phyloP scores from a whole-genome alignment of 2,888 invertebrate genomes.

The Apotomis capreana region DNA sequence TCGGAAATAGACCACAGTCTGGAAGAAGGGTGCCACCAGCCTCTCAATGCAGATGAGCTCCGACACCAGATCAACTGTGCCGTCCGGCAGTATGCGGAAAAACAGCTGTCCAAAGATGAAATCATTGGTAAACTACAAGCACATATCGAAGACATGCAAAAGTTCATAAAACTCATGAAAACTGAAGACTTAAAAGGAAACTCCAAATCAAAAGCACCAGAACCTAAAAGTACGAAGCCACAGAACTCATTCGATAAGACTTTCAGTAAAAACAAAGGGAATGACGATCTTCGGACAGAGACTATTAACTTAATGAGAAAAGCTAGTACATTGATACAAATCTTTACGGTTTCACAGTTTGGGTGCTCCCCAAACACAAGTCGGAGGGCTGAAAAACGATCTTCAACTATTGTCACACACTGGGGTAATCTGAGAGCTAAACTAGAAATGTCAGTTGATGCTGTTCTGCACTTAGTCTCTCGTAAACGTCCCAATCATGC shows the following conservation, averaged over 20 bases:
- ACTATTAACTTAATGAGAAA: conserved; percentile 92
- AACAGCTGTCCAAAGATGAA: conserved; percentile 97
- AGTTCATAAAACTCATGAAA: conserved; percentile 98
- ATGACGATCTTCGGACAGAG: conserved; percentile 79
- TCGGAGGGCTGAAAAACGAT: conserved; percentile 91
- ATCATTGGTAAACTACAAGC: conserved; percentile 97
- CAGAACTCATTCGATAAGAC: conserved; percentile 70
- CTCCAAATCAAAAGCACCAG: conserved; percentile 53
- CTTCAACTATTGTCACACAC: conserved; percentile 93
- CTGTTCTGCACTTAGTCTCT: conserved; percentile 85
- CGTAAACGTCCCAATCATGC: conserved; percentile 73
- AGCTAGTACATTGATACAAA: conserved; percentile 94
- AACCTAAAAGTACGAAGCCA: conserved; percentile 62
- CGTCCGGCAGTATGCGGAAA: conserved; percentile 95
- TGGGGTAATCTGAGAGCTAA: conserved; percentile 98
- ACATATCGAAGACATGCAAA: conserved; percentile 98
- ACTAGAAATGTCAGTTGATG: conserved; percentile 93
- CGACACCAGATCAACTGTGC: conserved; percentile 95
- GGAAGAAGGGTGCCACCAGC: conserved; percentile 89
- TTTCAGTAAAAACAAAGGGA: conserved; percentile 65
- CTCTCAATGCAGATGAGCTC: conserved; percentile 91
- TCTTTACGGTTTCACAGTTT: conserved; percentile 95
- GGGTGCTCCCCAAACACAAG: conserved; percentile 91
- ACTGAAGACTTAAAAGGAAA: conserved; percentile 84
- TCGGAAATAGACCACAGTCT: conserved; percentile 93